These are phyloP conservation scores for Galago senegalensis DNA, from an alignment of 2,797 vertebrate species.

Conservation along the genomic window DNA sequence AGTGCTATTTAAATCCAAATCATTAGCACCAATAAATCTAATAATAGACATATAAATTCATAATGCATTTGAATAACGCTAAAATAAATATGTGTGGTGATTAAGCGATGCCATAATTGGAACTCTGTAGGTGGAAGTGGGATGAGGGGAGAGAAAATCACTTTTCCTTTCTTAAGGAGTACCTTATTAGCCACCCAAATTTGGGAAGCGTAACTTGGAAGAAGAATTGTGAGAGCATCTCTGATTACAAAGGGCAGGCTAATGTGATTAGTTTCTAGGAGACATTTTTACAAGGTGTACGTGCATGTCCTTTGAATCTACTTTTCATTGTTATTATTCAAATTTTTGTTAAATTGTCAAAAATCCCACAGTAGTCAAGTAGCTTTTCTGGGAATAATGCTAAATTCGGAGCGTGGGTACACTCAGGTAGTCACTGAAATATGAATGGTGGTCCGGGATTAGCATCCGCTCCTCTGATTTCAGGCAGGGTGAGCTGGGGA, in stretches of 20 bases:
- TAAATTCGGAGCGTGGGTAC: not conserved
- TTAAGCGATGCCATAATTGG: constrained; percentile 74
- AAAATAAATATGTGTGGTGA: constrained; percentile 80
- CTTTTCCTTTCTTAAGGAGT: constrained; percentile 64
- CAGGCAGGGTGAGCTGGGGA: not conserved
- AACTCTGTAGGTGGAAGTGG: constrained; percentile 76
- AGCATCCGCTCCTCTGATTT: not conserved
- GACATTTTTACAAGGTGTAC: constrained; percentile 61
- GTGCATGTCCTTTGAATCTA: constrained; percentile 54
- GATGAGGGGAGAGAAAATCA: constrained; percentile 48
- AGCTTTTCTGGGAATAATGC: constrained; percentile 43
- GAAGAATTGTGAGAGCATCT: constrained; percentile 42
- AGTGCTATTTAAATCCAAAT: constrained; percentile 77
- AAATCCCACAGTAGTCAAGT: constrained; percentile 54
- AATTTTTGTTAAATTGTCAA: constrained; percentile 63
- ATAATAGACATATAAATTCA: constrained; percentile 81
- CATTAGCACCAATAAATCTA: constrained; percentile 80
- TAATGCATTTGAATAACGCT: constrained; percentile 73
- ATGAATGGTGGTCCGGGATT: constrained; percentile 20
- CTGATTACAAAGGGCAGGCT: constrained; percentile 70
- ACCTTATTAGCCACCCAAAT: constrained; percentile 48
- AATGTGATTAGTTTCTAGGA: constrained; percentile 65
- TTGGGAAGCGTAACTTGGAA: constrained; percentile 50
- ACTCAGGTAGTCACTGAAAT: constrained; percentile 8
- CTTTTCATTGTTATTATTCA: constrained; percentile 69